Evolutionary conservation across 2,113 vertebrate genomes (phyloP).

Genomic region (Anarrhichthys ocellatus): DNA sequence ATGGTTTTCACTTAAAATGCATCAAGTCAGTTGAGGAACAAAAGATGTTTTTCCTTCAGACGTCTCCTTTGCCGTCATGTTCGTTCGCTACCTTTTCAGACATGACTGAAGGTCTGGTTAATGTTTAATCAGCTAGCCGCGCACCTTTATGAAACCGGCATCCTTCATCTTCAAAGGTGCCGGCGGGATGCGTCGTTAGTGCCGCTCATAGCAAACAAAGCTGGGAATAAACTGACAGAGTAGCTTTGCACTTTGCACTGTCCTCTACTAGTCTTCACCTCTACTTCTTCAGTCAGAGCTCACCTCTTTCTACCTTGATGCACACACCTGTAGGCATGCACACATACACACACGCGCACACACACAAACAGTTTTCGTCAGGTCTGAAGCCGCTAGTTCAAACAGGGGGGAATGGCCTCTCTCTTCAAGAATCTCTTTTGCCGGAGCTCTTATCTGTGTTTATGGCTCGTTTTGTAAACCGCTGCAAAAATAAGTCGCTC

Average conservation of each 20-base stretch:
- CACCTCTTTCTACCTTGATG: neutral
- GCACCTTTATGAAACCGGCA: conserved; percentile 83
- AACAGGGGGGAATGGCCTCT: conserved; percentile 52
- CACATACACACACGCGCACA: neutral
- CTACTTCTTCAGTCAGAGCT: conserved; percentile 26
- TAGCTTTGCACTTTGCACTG: conserved; percentile 72
- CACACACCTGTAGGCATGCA: conserved; percentile 6
- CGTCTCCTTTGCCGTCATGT: conserved; percentile 24
- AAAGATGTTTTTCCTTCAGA: conserved; percentile 14
- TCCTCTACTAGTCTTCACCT: conserved; percentile 29
- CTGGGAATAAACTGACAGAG: conserved; percentile 77
- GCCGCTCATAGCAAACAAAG: conserved; percentile 69
- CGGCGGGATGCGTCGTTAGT: conserved; percentile 35
- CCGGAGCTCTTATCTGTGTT: conserved; percentile 76
- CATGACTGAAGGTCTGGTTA: conserved; percentile 82
- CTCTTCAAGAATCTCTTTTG: conserved; percentile 39
- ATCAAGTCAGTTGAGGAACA: neutral
- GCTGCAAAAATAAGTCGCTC: conserved; percentile 55
- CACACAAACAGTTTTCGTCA: conserved; percentile 16
- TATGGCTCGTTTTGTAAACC: conserved; percentile 78
- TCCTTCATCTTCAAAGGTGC: conserved; percentile 88
- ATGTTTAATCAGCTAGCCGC: conserved; percentile 84
- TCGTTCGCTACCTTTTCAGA: conserved; percentile 33
- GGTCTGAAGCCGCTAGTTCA: conserved; percentile 50
- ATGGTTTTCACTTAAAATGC: neutral